A percentile compares a stretch with the other conserved stretches of the same genome.
Conservation (phyloP, 1,140 invertebrate genomes). For the Drosophila tropicalis region DNA sequence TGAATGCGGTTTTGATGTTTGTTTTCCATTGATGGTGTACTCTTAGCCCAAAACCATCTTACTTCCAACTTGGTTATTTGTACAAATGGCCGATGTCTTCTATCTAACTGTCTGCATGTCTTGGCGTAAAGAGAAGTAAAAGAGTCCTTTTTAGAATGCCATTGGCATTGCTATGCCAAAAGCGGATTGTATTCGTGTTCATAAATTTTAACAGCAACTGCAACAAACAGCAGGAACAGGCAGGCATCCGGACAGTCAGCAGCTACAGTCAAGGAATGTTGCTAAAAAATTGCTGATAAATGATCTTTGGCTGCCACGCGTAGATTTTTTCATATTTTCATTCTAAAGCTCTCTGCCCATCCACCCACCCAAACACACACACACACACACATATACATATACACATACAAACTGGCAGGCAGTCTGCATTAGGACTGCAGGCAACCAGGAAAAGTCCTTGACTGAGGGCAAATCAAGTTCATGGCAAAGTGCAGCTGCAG, state of each 20-base stretch:
- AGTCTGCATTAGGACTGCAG: slow-evolving; percentile 16
- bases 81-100: slow-evolving; percentile 72
- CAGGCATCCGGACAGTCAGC: not conserved
- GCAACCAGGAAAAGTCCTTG: slow-evolving; percentile 69
- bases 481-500: slow-evolving; percentile 48
- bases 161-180: slow-evolving; percentile 55
- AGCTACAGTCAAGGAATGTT: slow-evolving; percentile 57
- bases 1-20: slow-evolving; percentile 80
- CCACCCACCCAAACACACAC: not conserved
- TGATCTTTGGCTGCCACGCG: slow-evolving; percentile 69
- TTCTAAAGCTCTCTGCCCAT: slow-evolving; percentile 45
- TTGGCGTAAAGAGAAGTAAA: not conserved
- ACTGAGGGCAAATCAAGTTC: slow-evolving; percentile 82
- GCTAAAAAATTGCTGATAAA: slow-evolving; percentile 77
- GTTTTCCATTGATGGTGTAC: slow-evolving; percentile 49
- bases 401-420: slow-evolving; percentile 2
- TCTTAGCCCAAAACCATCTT: slow-evolving; percentile 37
- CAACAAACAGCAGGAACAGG: slow-evolving; percentile 8
- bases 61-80: slow-evolving; percentile 67
- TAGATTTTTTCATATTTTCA: slow-evolving; percentile 79
- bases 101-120: slow-evolving; percentile 4
- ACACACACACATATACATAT: not conserved
- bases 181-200: slow-evolving; percentile 67
- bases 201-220: slow-evolving; percentile 63
- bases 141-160: slow-evolving; percentile 32